phyloP scores from a whole-genome alignment of 1,140 invertebrate genomes.

The Drosophila subobscura region DNA sequence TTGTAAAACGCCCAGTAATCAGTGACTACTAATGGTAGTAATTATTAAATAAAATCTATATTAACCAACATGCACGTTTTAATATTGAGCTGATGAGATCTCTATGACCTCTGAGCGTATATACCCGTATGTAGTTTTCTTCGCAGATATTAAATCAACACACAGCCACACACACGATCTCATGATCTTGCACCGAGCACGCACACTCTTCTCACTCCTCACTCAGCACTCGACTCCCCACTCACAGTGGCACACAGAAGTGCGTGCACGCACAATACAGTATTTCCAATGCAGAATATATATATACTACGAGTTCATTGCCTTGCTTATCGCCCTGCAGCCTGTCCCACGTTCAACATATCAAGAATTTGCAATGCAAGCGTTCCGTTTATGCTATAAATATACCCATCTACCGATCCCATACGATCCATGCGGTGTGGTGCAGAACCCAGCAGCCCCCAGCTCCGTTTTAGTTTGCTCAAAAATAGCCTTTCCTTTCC shows the following conservation, averaged over 20 bases:
- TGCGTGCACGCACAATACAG: constrained; percentile 27
- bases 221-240: background rate
- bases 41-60: constrained; percentile 62
- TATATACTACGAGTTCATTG: constrained; percentile 70
- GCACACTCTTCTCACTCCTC: background rate
- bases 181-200: constrained; percentile 39
- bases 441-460: constrained; percentile 27
- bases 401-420: constrained; percentile 37
- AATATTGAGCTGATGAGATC: constrained; percentile 52
- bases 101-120: constrained; percentile 24
- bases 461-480: constrained; percentile 47
- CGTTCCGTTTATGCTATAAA: constrained; percentile 54
- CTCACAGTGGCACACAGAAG: constrained; percentile 51
- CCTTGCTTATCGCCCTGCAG: constrained; percentile 61
- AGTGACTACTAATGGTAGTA: constrained; percentile 43
- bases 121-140: constrained; percentile 50
- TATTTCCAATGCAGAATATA: constrained; percentile 53
- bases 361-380: constrained; percentile 41
- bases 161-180: constrained; percentile 20
- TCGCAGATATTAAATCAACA: constrained; percentile 42
- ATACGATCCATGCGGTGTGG: constrained; percentile 52
- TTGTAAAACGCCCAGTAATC: constrained; percentile 50
- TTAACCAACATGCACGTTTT: constrained; percentile 74
- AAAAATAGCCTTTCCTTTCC: constrained; percentile 53
- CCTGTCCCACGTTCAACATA: constrained; percentile 16